These are phyloP conservation scores for Leucoraja erinaceus DNA, from an alignment of 2,113 vertebrate genomes.

Conservation along the genomic window DNA sequence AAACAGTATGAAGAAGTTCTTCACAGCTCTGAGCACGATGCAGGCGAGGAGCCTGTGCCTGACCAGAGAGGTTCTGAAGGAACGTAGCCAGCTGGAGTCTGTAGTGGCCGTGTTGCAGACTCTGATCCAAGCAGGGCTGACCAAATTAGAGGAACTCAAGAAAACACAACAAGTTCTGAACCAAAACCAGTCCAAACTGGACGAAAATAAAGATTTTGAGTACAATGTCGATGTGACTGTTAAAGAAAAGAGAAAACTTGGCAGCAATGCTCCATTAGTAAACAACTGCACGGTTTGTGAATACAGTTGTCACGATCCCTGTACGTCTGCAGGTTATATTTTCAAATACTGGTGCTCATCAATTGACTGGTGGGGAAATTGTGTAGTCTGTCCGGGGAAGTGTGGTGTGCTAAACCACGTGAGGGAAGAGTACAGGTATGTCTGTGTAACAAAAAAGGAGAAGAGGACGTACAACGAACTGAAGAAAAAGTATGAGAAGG, in stretches of 20 bases:
- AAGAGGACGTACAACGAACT: slow-evolving; percentile 38
- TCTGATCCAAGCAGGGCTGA: slow-evolving; percentile 37
- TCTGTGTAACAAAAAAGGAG: background rate
- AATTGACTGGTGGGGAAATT: background rate
- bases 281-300: too few relatives aligned
- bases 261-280: too few relatives aligned
- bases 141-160: too few relatives aligned
- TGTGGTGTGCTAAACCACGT: too few relatives aligned
- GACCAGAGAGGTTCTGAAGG: slow-evolving; percentile 39
- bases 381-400: slow-evolving; percentile 21
- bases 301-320: too few relatives aligned
- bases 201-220: too few relatives aligned
- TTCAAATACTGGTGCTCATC: fast-evolving
- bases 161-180: too few relatives aligned
- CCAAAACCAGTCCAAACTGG: too few relatives aligned
- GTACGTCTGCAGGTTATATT: too few relatives aligned
- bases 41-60: slow-evolving; percentile 27
- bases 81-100: slow-evolving; percentile 32
- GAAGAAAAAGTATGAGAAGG: too few relatives aligned
- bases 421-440: slow-evolving; percentile 43
- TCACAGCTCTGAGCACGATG: background rate
- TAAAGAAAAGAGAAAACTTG: too few relatives aligned
- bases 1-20: slow-evolving; percentile 33
- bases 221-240: too few relatives aligned
- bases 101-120: slow-evolving; percentile 39